Evolutionary conservation across 2,888 invertebrate genomes (phyloP).

Genomic region (Villa cingulata): DNA sequence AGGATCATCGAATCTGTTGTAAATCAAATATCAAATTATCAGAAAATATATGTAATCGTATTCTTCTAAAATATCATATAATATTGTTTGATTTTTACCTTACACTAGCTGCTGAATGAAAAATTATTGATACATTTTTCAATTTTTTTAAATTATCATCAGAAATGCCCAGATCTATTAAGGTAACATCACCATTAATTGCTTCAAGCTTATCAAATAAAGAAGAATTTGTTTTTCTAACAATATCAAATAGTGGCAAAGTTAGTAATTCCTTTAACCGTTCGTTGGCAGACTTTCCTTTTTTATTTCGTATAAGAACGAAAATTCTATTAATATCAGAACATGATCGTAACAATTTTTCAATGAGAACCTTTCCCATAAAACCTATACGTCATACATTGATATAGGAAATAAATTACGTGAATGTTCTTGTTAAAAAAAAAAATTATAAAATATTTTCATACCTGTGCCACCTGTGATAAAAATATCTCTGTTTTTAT

Average conservation of each 20-base stretch:
- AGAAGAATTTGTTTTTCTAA: slow-evolving; percentile 41
- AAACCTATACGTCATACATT: slow-evolving; percentile 59
- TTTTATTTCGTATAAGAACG: slow-evolving; percentile 54
- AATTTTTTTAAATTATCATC: slow-evolving; percentile 39
- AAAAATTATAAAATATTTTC: background rate
- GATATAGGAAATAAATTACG: too few relatives aligned
- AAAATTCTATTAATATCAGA: slow-evolving; percentile 56
- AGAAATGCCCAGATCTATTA: slow-evolving; percentile 44
- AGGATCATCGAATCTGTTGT: slow-evolving; percentile 59
- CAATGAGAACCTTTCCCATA: slow-evolving; percentile 70
- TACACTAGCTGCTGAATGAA: slow-evolving; percentile 69
- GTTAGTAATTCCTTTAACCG: slow-evolving; percentile 47
- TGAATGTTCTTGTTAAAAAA: too few relatives aligned
- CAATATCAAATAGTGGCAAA: slow-evolving; percentile 35
- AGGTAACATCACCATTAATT: slow-evolving; percentile 47
- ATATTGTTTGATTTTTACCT: too few relatives aligned
- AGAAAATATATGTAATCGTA: too few relatives aligned
- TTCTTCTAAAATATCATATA: background rate
- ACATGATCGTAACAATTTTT: slow-evolving; percentile 68
- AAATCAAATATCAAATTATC: background rate
- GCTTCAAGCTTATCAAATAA: slow-evolving; percentile 48
- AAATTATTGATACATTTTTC: slow-evolving; percentile 51
- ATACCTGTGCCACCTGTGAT: slow-evolving; percentile 59
- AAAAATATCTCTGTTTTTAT: slow-evolving; percentile 39
- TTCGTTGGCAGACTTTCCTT: slow-evolving; percentile 45